These are phyloP conservation scores for Staurois parvus DNA, from an alignment of 2,797 vertebrate genomes.

Conservation along the genomic window DNA sequence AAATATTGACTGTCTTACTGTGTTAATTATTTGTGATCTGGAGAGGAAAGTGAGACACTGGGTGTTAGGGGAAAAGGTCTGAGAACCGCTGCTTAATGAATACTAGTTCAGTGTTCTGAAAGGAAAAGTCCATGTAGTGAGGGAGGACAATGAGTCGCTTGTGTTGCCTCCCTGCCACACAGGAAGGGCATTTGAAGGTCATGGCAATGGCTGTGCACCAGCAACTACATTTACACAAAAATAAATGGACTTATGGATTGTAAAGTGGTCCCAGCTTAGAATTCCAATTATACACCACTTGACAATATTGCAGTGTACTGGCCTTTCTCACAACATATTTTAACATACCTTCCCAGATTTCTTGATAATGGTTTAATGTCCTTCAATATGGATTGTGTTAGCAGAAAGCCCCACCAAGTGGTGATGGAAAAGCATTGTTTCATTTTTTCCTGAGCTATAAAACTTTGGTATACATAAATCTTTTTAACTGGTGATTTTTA, in stretches of 20 bases:
- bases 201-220: conserved; percentile 42
- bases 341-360: conserved; percentile 12
- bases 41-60: conserved; percentile 15
- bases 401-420: conserved; percentile 52
- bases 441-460: neutral
- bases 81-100: conserved; percentile 49
- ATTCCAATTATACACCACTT: conserved; percentile 13
- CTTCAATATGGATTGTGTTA: conserved; percentile 15
- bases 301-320: conserved; percentile 6
- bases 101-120: conserved; percentile 37
- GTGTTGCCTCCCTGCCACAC: conserved; percentile 47
- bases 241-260: conserved; percentile 19
- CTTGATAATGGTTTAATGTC: conserved; percentile 3
- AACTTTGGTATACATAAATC: neutral
- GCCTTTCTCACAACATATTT: conserved; percentile 6
- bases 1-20: conserved; percentile 38
- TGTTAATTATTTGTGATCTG: conserved; percentile 40
- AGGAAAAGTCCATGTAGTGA: conserved; percentile 39
- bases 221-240: conserved; percentile 42
- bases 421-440: neutral
- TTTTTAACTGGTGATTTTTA: neutral
- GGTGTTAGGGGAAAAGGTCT: conserved; percentile 45
- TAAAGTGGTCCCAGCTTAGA: conserved; percentile 1
- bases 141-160: conserved; percentile 56
- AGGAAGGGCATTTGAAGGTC: conserved; percentile 60